Evolutionary conservation across 2,888 invertebrate genomes (phyloP), one percentile per base, ranked within the genome.

Genomic region (Macrophya annulata): DNA sequence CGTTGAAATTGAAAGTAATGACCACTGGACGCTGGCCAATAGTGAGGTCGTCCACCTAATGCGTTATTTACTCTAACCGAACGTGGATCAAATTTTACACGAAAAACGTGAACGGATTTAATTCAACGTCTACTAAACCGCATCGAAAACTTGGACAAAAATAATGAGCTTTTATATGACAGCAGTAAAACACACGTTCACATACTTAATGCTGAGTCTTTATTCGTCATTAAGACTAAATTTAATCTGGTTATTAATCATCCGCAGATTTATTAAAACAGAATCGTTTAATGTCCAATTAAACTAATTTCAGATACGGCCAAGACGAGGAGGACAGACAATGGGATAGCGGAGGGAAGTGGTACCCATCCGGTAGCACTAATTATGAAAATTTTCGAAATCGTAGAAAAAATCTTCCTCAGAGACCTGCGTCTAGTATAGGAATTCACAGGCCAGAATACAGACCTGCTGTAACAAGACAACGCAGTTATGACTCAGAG

Each of bases 271-370:
- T 17, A 68, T 17, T 37, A 37, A 15, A 6, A 6, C 68, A 17
- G 25, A 15, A 17, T 15, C 62, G 68, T 37, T 68, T 59, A 81
- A 81, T 15, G n/a, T 2, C 31, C 6, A n/a, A 59, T 40, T 10
- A n/a, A 31, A 65, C 5, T 48, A 71, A 62, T 87, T 87, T 55
- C 87, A 94, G 95, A 86, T 95, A 95, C 90, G 95, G 95, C 71
- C 94, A 95, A 90, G 95, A 95, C 86, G 96, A 96, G 86, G 96
- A 96, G 91, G 95, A 96, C 89, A 94, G 96, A 12, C 96, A 96
- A 90, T 97, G 96, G 96, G 96, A 96, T 90, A 96, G 96, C 71
- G 96, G 96, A 90, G 96, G 96, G 93, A 95, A 93, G 86, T 93
- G 92, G 90, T 89, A 90, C 65, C 85, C 89, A 48, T 90, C 89